phyloP scores from a whole-genome alignment of 2,888 invertebrate genomes.

The Eurytoma californica region DNA sequence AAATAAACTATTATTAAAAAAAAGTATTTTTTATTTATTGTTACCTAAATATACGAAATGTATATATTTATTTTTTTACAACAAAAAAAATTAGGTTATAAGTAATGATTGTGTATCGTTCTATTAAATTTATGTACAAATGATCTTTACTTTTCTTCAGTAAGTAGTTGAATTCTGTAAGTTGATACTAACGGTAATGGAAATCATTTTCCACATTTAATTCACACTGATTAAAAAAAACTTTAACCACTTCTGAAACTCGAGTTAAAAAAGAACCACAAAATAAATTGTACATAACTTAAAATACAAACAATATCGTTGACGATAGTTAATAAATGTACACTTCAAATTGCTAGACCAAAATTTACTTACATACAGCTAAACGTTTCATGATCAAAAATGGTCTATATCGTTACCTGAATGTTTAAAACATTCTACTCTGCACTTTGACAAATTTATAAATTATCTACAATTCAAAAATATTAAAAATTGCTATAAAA shows the following conservation, averaged over 20 bases:
- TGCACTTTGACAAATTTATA: slow-evolving; percentile 31
- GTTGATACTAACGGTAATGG: slow-evolving; percentile 26
- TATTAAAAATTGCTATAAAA: slow-evolving; percentile 51
- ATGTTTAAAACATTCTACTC: slow-evolving; percentile 28
- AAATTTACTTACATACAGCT: slow-evolving; percentile 13
- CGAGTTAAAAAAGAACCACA: slow-evolving; percentile 29
- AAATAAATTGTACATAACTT: slow-evolving; percentile 27
- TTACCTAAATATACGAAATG: slow-evolving; percentile 42
- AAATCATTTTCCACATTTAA: slow-evolving; percentile 41
- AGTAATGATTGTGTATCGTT: slow-evolving; percentile 21
- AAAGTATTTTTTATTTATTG: slow-evolving; percentile 41
- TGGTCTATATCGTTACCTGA: slow-evolving; percentile 34
- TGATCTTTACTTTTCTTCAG: slow-evolving; percentile 35
- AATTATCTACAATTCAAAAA: slow-evolving; percentile 47
- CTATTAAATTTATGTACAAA: slow-evolving; percentile 54
- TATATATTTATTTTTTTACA: slow-evolving; percentile 49
- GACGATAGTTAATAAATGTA: slow-evolving; percentile 24
- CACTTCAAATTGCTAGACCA: slow-evolving; percentile 34
- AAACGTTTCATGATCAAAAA: slow-evolving; percentile 53
- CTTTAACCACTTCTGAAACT: slow-evolving; percentile 16
- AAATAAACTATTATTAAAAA: slow-evolving; percentile 55
- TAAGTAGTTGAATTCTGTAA: slow-evolving; percentile 35
- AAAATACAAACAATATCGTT: slow-evolving; percentile 22
- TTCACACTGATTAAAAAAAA: slow-evolving; percentile 38
- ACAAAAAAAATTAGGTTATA: slow-evolving; percentile 29